These are phyloP conservation scores for Dipodomys ordii DNA, from an alignment of 2,113 vertebrate species.

Conservation along the genomic window DNA sequence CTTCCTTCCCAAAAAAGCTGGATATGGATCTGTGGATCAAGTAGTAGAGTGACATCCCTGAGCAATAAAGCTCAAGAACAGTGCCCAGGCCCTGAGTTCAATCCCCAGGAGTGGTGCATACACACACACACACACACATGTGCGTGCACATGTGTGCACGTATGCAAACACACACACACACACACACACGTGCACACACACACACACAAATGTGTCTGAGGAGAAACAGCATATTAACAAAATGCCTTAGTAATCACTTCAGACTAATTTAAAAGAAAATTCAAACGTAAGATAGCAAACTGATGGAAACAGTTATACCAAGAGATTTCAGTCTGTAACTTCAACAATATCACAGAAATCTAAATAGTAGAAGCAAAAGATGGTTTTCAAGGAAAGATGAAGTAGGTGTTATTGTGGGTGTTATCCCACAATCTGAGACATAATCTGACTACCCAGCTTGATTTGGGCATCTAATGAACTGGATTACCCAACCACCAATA, in stretches of 20 bases:
- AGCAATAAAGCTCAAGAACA: too few relatives aligned
- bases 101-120: too few relatives aligned
- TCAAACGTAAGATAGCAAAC: neutral
- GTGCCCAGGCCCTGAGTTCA: too few relatives aligned
- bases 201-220: neutral
- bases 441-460: neutral
- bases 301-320: neutral
- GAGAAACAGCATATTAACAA: neutral
- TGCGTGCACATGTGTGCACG: too few relatives aligned
- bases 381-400: neutral
- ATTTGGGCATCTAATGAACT: neutral
- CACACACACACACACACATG: too few relatives aligned
- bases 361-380: neutral
- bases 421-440: neutral
- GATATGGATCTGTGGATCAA: too few relatives aligned
- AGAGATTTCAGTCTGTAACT: neutral
- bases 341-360: neutral
- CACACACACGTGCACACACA: too few relatives aligned
- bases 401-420: neutral
- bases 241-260: neutral
- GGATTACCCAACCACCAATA: too few relatives aligned
- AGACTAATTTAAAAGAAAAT: conserved; percentile 24
- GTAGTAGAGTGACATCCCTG: too few relatives aligned
- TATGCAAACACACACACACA: too few relatives aligned
- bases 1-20: too few relatives aligned